Evolutionary conservation across 2,113 vertebrate genomes (phyloP).

Genomic region (Megaleporinus macrocephalus): DNA sequence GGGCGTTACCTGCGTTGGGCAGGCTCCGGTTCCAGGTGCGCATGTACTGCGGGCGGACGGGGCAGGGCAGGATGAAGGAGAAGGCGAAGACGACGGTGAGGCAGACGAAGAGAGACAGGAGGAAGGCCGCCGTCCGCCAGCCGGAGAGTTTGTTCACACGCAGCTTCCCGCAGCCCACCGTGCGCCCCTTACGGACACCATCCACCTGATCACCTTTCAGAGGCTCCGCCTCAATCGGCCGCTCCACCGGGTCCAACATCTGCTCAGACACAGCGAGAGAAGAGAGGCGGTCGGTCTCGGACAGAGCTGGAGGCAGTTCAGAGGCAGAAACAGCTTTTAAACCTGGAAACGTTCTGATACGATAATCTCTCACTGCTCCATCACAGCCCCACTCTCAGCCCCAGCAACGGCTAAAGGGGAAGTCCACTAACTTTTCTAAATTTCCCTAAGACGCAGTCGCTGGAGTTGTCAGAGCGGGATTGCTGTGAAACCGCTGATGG

Average conservation of each 20-base stretch:
- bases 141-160: slow-evolving; percentile 76
- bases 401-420: no score
- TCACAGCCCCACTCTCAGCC: no score
- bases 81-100: slow-evolving; percentile 89
- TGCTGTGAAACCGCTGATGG: no score
- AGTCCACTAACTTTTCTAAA: no score
- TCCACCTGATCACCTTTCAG: slow-evolving; percentile 79
- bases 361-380: no score
- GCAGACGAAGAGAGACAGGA: slow-evolving; percentile 86
- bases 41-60: slow-evolving; percentile 81
- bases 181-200: slow-evolving; percentile 66
- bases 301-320: no score
- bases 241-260: slow-evolving; percentile 77
- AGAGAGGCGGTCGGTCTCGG: no score
- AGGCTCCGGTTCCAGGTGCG: slow-evolving; percentile 79
- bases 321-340: no score
- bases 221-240: slow-evolving; percentile 82
- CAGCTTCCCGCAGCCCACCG: slow-evolving; percentile 57
- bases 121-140: slow-evolving; percentile 86
- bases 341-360: no score
- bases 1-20: slow-evolving; percentile 75
- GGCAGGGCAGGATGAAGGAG: slow-evolving; percentile 93
- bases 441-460: no score
- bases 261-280: slow-evolving; percentile 45
- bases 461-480: no score